Conservation (phyloP, 92 coral and sea anemone species). For the Chrysogorgia sp. region DNA sequence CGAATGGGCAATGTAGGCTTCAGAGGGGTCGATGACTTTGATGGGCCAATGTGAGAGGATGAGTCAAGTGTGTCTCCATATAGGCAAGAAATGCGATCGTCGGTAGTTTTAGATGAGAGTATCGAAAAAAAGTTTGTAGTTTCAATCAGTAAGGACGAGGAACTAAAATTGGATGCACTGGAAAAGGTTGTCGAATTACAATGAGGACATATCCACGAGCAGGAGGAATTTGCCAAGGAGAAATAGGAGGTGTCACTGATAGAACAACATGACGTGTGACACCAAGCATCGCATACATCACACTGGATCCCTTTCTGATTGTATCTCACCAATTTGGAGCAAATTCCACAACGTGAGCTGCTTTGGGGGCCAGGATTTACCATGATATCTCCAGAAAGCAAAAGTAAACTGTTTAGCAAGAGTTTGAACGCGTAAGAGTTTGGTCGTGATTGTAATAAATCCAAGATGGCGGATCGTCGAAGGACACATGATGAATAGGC, state of each 20-base stretch:
- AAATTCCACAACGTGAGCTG: neutral
- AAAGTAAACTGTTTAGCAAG: neutral
- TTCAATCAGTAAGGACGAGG: no score
- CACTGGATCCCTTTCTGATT: constrained; percentile 1
- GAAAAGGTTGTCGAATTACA: no score
- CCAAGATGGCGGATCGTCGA: neutral
- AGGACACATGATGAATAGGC: no score
- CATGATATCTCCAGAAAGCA: neutral
- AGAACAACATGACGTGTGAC: neutral
- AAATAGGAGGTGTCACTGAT: neutral
- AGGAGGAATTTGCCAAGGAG: neutral
- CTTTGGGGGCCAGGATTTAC: neutral
- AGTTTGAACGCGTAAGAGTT: no score
- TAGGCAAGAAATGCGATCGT: no score
- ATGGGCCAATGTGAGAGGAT: no score
- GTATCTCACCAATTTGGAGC: neutral
- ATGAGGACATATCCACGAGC: neutral
- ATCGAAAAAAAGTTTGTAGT: no score
- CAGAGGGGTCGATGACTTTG: no score
- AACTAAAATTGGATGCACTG: no score
- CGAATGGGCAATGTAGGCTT: no score
- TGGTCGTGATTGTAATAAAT: neutral
- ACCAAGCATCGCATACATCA: neutral
- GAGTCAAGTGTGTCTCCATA: no score
- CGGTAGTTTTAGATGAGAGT: no score